Conservation (phyloP, 2,113 vertebrate genomes). For the Sphyrna mokarran region DNA sequence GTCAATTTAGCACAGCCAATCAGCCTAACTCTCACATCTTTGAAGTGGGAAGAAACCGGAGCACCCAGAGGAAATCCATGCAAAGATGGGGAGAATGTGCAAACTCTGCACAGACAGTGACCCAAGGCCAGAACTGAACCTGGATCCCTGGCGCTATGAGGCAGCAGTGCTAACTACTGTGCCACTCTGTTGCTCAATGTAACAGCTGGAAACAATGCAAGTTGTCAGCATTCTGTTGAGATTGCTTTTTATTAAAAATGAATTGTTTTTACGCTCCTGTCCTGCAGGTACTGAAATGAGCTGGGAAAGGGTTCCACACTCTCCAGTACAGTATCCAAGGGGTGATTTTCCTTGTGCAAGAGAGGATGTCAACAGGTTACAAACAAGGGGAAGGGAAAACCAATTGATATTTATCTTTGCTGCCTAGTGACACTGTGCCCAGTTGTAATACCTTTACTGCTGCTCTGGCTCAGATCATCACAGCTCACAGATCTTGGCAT, state of each 20-base stretch:
- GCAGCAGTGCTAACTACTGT: too few species aligned
- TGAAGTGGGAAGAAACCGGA: too few species aligned
- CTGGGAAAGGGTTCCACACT: background rate
- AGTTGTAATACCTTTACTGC: background rate
- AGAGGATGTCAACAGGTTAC: background rate
- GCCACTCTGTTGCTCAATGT: background rate
- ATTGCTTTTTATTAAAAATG: background rate
- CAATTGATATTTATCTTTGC: background rate
- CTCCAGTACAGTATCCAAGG: background rate
- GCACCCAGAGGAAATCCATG: too few species aligned
- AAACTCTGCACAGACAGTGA: too few species aligned
- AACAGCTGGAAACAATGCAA: background rate
- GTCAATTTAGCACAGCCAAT: too few species aligned
- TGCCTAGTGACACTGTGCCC: background rate
- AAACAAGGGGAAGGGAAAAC: background rate
- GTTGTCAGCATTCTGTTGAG: background rate
- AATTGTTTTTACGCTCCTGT: background rate
- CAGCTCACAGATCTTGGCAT: background rate
- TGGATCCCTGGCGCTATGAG: too few species aligned
- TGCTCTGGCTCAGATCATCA: background rate
- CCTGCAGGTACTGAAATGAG: background rate
- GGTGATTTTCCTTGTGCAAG: background rate
- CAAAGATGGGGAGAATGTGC: too few species aligned
- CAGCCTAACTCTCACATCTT: too few species aligned
- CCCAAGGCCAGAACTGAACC: too few species aligned